Conservation (phyloP, 2,113 vertebrate species). For the Corythaixoides concolor region DNA sequence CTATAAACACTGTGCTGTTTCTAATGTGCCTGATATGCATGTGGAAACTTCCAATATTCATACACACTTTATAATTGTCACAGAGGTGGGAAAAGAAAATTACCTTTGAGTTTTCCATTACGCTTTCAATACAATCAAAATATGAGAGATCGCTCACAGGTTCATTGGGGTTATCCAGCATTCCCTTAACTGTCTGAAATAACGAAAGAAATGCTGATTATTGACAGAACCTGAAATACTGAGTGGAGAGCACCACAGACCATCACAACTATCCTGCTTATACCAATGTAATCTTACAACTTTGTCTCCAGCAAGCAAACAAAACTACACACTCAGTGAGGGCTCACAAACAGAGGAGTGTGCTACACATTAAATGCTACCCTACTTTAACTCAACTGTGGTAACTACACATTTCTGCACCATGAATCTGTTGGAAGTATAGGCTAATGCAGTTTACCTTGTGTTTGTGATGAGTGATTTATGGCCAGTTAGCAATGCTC, state of each 20-base stretch:
- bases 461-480: neutral
- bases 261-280: neutral
- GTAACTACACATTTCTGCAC: neutral
- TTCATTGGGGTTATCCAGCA: conserved; percentile 94
- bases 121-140: conserved; percentile 97
- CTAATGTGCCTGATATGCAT: neutral
- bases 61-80: neutral
- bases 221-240: neutral
- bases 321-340: neutral
- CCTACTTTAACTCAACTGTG: neutral
- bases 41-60: neutral
- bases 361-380: neutral
- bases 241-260: neutral
- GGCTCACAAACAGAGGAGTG: neutral
- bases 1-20: neutral
- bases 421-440: neutral
- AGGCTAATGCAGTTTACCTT: neutral
- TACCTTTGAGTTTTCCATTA: conserved; percentile 99
- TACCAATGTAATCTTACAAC: neutral
- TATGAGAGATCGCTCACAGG: conserved; percentile 97
- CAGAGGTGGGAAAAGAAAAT: neutral
- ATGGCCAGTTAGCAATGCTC: neutral
- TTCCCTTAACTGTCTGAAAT: conserved; percentile 91
- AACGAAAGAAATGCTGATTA: neutral
- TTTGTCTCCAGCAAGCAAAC: neutral